Conservation (phyloP, 1,140 invertebrate species). For the Anagrus nilaparvatae region DNA sequence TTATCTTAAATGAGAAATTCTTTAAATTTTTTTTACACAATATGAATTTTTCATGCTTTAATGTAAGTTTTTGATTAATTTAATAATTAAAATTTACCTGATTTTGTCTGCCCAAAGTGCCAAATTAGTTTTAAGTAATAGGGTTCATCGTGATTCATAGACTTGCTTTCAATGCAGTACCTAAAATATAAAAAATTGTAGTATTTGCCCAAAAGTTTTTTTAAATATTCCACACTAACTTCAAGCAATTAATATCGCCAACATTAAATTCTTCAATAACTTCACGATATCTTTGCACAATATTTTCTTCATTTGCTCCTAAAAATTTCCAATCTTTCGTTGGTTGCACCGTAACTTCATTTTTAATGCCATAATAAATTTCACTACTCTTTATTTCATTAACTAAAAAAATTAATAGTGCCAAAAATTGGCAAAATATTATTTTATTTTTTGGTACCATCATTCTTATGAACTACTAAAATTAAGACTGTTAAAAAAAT, state of each 20-base stretch:
- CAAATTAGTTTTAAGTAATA: slow-evolving; percentile 17
- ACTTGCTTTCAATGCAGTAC: slow-evolving; percentile 7
- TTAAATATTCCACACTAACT: slow-evolving; percentile 10
- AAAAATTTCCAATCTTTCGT: slow-evolving; percentile 8
- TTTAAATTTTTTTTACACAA: too few relatives aligned
- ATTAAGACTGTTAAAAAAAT: too few relatives aligned
- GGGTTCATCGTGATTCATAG: neutral
- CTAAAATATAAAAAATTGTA: neutral
- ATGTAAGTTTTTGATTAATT: neutral
- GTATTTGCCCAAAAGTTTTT: neutral
- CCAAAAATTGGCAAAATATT: too few relatives aligned
- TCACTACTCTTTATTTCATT: too few relatives aligned
- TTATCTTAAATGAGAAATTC: too few relatives aligned
- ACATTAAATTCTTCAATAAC: slow-evolving; percentile 15
- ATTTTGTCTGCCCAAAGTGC: slow-evolving; percentile 16
- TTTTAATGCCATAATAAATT: too few relatives aligned
- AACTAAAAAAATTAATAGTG: too few relatives aligned
- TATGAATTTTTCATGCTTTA: too few relatives aligned
- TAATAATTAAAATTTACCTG: slow-evolving; percentile 3
- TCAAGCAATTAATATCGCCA: slow-evolving; percentile 17
- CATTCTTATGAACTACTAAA: too few relatives aligned
- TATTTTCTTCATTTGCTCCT: neutral
- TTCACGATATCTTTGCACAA: slow-evolving; percentile 2
- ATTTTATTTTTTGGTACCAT: too few relatives aligned
- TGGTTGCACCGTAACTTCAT: neutral